Base-by-base conservation (phyloP, 2,797 vertebrate genomes). In the Chromobotia macracanthus region DNA sequence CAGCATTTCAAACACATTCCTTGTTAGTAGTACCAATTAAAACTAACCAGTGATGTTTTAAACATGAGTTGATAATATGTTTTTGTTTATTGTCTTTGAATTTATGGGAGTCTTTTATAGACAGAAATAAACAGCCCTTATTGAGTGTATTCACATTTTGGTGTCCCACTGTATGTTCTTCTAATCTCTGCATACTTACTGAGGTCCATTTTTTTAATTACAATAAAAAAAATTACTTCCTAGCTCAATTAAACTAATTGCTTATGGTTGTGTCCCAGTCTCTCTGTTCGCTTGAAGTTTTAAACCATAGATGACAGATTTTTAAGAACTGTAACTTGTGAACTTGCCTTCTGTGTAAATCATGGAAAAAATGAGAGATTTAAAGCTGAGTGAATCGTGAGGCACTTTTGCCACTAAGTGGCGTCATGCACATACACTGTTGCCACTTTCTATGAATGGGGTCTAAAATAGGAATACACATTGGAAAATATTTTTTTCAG, bases 201-300 rank as follows among this genome's bases (percentile, higher is more conserved):
- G 18, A 80, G 77, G 77, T 88, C 86, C 87, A 92, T 92, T 91
- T 90, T 72, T 87, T 83, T 88, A 90, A 92, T 92, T 92, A n/a
- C n/a, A n/a, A n/a, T n/a, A n/a, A n/a, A n/a, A n/a, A n/a, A n/a
- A n/a, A n/a, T n/a, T n/a, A n/a, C n/a, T n/a, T 31, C 31, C 31
- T 0, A 2, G 6, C 35, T 53, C 28, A 55, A 55, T 78, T 46
- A 78, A 44, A 61, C 9, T 68, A 69, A 82, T 68, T 78, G 75
- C 61, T 68, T 3, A 16, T 46, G 44, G 63, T 41, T 41, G 6
- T 13, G 16, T 41, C 16, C 10, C 15, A 61, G 60, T 41, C 31
- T 44, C 25, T 68, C 1, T 23, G 15, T 12, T 60, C 23, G 8
- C 21, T 58, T 51, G 1, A n/a, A 19, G 9, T 46, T 44, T 51